Evolutionary conservation across 2,797 vertebrate genomes (phyloP).

Genomic region (Mormyrops attenuatus): DNA sequence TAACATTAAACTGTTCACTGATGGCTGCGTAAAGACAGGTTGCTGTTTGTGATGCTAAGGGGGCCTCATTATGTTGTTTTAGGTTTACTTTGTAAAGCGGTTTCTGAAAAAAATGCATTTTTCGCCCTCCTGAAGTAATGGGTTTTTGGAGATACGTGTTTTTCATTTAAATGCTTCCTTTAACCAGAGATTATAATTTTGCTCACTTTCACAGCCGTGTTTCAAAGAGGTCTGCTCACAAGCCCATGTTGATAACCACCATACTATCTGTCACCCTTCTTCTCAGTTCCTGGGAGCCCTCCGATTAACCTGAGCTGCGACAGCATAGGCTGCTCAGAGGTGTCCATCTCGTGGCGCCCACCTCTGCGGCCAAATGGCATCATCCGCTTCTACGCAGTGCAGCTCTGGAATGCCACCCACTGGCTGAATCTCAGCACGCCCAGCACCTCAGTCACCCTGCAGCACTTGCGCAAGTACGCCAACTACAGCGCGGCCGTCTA

Average conservation of each 20-base stretch:
- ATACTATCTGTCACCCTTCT: background rate
- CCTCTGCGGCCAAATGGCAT: constrained; percentile 62
- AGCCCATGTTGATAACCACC: background rate
- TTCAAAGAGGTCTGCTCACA: background rate
- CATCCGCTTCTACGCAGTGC: constrained; percentile 60
- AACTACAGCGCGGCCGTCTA: constrained; percentile 58
- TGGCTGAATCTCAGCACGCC: constrained; percentile 59
- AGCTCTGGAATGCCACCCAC: constrained; percentile 68
- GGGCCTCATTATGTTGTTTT: background rate
- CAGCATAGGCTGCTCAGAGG: constrained; percentile 62
- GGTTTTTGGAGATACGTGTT: background rate
- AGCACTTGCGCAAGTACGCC: constrained; percentile 64
- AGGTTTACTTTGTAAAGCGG: background rate
- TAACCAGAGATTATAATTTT: background rate
- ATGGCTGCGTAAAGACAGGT: background rate
- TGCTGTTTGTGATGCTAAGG: background rate
- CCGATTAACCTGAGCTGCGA: constrained; percentile 54
- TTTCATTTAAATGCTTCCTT: background rate
- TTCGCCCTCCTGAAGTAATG: background rate
- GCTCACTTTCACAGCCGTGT: background rate
- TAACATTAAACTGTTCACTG: background rate
- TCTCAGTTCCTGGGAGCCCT: constrained; percentile 65
- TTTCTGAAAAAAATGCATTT: background rate
- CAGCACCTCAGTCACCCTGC: constrained; percentile 47
- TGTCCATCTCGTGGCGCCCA: constrained; percentile 65